Evolutionary conservation across 2,797 vertebrate genomes (phyloP).

Genomic region (Artibeus jamaicensis): DNA sequence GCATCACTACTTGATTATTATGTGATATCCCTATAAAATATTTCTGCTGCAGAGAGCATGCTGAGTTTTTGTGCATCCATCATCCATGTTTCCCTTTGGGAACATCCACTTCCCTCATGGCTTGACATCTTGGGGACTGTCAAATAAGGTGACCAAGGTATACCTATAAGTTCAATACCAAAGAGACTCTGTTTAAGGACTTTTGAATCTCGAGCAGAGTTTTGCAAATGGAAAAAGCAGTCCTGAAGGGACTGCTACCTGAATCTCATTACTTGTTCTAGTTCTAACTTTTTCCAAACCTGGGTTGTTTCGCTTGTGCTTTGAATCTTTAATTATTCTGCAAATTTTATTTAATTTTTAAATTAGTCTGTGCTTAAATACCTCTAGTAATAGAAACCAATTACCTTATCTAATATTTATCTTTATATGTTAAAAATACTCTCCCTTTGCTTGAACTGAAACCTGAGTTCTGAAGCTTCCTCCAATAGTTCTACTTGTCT

Average conservation of each 20-base stretch:
- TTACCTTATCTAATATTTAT: neutral
- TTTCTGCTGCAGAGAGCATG: neutral
- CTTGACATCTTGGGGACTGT: neutral
- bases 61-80: neutral
- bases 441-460: neutral
- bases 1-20: neutral
- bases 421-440: neutral
- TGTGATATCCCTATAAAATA: neutral
- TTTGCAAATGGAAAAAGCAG: neutral
- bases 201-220: neutral
- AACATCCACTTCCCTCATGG: neutral
- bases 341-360: slow-evolving; percentile 4
- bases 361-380: slow-evolving; percentile 30
- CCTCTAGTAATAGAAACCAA: neutral
- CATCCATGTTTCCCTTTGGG: neutral
- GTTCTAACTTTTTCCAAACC: neutral
- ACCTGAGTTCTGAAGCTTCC: neutral
- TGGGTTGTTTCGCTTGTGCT: neutral
- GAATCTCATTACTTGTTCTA: neutral
- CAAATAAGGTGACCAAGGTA: neutral
- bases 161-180: neutral
- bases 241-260: neutral
- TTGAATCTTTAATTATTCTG: neutral
- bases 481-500: neutral
- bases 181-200: neutral